Evolutionary conservation across 2,888 invertebrate species (phyloP), one percentile per base, ranked within the genome.

Genomic region (Neocrepidodera transversa): DNA sequence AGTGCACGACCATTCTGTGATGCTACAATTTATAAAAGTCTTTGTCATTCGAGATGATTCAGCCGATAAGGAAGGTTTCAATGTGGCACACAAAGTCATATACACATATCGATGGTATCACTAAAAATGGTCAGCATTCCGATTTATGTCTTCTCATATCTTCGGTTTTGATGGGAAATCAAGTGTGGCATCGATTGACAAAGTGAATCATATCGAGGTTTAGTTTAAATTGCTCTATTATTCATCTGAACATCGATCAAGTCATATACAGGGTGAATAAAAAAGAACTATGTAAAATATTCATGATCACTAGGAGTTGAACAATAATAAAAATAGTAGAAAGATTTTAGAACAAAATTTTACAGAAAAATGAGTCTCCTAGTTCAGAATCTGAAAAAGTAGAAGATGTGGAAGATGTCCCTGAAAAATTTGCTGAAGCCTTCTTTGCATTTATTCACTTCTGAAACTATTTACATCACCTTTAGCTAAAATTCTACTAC

Each of bases 1-100:
- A 26, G 38, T 42, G 28, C 58, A 52, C 53, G 48, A 58, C 48
- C 43, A 17, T 50, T 42, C 20, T 38, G 42, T 48, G 48, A 52
- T 47, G 48, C 16, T 35, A 47, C 53, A 35, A 53, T 58, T 48
- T 53, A 45, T 42, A 42, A 51, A 42, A 28, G 26, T 51, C 51
- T 42, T 42, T 51, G 51, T 51, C 51, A 51, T 51, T 40, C 40
- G 16, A 40, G 51, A 51, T 51, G 11, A n/a, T 26, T 38, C 35
- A 8, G 6, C 38, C 6, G 51, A 43, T 51, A 45, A 57, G 43
- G 17, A 51, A 50, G 14, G 45, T 28, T 45, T 23, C 35, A 43
- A 50, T 45, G 50, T 38, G 17, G 17, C 17, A 38, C 38, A n/a
- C 10, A 16, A 16, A 38, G 38, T 38, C 38, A 38, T 7, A 38